Percentiles rank a stretch among this genome's conserved stretches.
Evolutionary conservation across 2,113 vertebrate genomes (phyloP).

Genomic region (Scomber japonicus): DNA sequence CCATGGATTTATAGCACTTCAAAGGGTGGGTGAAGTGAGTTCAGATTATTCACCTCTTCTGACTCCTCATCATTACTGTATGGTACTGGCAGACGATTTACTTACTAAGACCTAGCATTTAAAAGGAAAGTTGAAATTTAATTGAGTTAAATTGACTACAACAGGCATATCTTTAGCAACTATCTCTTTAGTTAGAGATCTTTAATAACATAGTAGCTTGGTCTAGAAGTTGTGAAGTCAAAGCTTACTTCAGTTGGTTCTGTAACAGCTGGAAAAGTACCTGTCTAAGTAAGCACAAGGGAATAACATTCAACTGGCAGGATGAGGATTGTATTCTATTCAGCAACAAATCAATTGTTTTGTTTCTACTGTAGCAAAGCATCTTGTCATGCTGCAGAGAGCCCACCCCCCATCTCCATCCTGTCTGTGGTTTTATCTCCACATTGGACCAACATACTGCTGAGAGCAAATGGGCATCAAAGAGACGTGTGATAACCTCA

Average conservation of each 20-base stretch:
- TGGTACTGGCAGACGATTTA: no score
- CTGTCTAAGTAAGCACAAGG: background rate
- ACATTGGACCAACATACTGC: background rate
- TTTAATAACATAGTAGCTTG: background rate
- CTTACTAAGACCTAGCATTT: no score
- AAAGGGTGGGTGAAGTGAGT: no score
- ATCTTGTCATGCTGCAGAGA: constrained; percentile 26
- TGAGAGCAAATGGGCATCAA: constrained; percentile 39
- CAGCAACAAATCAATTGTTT: constrained; percentile 22
- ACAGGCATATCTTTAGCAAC: no score
- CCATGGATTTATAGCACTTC: no score
- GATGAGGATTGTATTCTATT: constrained; percentile 23
- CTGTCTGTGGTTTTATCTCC: constrained; percentile 34
- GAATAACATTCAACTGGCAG: background rate
- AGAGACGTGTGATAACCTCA: constrained; percentile 19
- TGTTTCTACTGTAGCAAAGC: constrained; percentile 19
- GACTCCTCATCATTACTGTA: no score
- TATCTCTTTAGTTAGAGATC: no score
- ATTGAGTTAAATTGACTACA: no score
- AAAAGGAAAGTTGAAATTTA: no score
- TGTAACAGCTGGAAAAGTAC: constrained; percentile 17
- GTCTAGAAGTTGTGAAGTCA: background rate
- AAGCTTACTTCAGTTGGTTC: background rate
- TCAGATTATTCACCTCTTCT: no score
- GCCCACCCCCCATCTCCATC: constrained; percentile 1